Conservation (phyloP, 2,113 vertebrate genomes). For the Agelaius tricolor region DNA sequence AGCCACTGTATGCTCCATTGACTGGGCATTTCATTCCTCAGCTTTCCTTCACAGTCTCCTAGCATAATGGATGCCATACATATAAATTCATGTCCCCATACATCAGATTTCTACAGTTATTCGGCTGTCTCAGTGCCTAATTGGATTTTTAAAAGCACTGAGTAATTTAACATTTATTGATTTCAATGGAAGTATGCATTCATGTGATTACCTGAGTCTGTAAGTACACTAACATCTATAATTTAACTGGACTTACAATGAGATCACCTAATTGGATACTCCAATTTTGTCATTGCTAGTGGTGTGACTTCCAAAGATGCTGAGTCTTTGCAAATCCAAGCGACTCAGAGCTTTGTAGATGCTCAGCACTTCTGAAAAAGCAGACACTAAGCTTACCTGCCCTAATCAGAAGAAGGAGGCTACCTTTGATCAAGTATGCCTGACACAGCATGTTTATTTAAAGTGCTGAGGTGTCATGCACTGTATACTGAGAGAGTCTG, state of each 20-base stretch:
- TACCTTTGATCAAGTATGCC: constrained; percentile 46
- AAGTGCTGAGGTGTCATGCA: neutral
- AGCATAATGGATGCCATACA: neutral
- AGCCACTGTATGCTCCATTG: neutral
- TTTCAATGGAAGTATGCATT: constrained; percentile 3
- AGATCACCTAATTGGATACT: constrained; percentile 30
- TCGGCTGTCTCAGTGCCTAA: neutral
- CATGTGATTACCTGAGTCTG: neutral
- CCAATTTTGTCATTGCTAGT: neutral
- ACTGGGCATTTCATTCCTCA: neutral
- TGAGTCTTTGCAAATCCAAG: constrained; percentile 5
- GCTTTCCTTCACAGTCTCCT: neutral
- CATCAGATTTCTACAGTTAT: constrained; percentile 4
- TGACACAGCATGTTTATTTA: constrained; percentile 2
- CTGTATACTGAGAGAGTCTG: neutral
- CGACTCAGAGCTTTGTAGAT: constrained; percentile 25
- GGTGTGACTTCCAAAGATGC: constrained; percentile 35
- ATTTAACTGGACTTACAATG: constrained; percentile 3
- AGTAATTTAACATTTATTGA: constrained; percentile 30
- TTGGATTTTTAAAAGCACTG: neutral
- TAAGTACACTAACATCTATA: neutral
- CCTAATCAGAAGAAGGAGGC: neutral
- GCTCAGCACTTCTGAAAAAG: constrained; percentile 31
- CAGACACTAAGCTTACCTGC: constrained; percentile 5
- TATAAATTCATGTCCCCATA: neutral